These are phyloP conservation scores for Pedetes capensis DNA, from an alignment of 2,113 vertebrate species.

Conservation along the genomic window DNA sequence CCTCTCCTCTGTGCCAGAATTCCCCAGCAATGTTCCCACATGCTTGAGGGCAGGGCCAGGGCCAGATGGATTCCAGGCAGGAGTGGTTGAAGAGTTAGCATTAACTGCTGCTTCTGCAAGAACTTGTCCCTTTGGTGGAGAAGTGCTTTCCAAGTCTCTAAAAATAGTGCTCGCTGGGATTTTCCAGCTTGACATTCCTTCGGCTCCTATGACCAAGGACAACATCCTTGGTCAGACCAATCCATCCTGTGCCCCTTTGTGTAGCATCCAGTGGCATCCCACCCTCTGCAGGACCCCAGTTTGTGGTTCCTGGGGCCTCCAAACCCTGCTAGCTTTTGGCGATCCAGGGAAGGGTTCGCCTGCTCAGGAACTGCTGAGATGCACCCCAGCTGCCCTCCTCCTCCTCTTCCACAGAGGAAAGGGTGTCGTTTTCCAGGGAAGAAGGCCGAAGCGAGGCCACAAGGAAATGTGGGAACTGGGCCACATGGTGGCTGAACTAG, in stretches of 20 bases:
- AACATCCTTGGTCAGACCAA: background rate
- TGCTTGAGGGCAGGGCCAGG: background rate
- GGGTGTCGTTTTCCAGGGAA: background rate
- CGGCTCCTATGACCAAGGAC: slow-evolving; percentile 38
- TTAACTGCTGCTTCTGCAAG: slow-evolving; percentile 62
- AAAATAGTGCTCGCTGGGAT: slow-evolving; percentile 73
- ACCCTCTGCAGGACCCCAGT: background rate
- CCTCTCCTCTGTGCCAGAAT: background rate
- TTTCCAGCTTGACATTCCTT: slow-evolving; percentile 75
- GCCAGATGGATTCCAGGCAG: slow-evolving; percentile 33
- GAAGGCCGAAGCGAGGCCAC: background rate
- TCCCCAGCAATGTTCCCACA: background rate
- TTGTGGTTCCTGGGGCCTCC: background rate
- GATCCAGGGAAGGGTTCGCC: background rate
- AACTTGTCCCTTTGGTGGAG: slow-evolving; percentile 53
- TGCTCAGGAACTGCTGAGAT: background rate
- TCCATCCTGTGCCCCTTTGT: background rate
- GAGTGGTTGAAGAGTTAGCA: slow-evolving; percentile 36
- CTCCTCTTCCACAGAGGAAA: background rate
- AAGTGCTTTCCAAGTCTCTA: slow-evolving; percentile 65
- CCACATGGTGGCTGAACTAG: background rate
- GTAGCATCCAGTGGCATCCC: background rate
- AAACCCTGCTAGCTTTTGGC: background rate
- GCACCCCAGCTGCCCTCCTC: background rate
- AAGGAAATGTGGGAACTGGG: background rate